phyloP scores from a whole-genome alignment of 2,888 invertebrate genomes.

The Incurvaria masculella region DNA sequence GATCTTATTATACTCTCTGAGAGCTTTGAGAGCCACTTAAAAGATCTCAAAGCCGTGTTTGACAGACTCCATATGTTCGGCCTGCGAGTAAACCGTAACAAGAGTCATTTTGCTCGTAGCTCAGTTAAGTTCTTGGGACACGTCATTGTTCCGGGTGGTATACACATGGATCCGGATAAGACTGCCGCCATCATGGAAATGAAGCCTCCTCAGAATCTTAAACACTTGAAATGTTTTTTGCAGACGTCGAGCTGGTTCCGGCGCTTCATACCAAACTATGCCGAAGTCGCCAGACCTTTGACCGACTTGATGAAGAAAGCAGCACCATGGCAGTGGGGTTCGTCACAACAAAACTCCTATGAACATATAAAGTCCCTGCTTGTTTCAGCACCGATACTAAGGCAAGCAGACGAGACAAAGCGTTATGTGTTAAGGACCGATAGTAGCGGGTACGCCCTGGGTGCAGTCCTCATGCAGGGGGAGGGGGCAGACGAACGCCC shows the following conservation, averaged over 20 bases:
- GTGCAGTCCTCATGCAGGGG: constrained; percentile 20
- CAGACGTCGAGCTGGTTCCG: constrained; percentile 22
- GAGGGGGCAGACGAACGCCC: constrained; percentile 18
- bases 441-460: constrained; percentile 21
- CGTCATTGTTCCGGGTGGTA: constrained; percentile 18
- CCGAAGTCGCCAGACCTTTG: constrained; percentile 16
- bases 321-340: constrained; percentile 14
- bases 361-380: constrained; percentile 13
- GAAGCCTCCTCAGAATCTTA: constrained; percentile 16
- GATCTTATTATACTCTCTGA: constrained; percentile 5
- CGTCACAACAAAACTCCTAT: constrained; percentile 11
- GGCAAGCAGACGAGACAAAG: constrained; percentile 16
- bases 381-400: constrained; percentile 16
- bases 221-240: constrained; percentile 20
- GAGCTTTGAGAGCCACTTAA: constrained; percentile 4
- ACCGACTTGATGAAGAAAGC: constrained; percentile 19
- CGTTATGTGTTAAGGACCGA: constrained; percentile 20
- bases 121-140: constrained; percentile 20
- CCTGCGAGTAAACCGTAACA: constrained; percentile 14
- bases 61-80: constrained; percentile 12
- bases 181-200: constrained; percentile 19
- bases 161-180: constrained; percentile 21
- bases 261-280: too few relatives aligned
- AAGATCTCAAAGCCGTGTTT: too few relatives aligned
- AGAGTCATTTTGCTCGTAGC: constrained; percentile 16